Base-by-base conservation (phyloP, 2,888 invertebrate species). In the Colostygia pectinataria region DNA sequence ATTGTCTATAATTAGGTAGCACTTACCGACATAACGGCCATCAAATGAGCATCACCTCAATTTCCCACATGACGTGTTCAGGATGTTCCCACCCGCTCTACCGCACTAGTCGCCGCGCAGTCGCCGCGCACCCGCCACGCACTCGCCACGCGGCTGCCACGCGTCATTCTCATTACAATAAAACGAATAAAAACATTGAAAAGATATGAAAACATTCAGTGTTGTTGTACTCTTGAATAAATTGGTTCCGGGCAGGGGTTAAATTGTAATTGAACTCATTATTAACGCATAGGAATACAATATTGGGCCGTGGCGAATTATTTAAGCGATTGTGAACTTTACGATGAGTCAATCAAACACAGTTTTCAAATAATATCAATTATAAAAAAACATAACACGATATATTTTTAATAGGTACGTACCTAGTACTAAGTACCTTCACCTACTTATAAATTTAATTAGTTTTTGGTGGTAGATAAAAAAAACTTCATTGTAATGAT, bases 211-310 rank as follows among this genome's bases (percentile, higher is more conserved):
- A 79, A 89, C 82, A 88, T 82, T 75, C 77, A 65, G 66, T 81
- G 80, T 82, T 80, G 76, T 73, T 52, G 39, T 39, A 46, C 78
- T 83, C 80, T 81, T 73, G 77, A 80, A 80, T 81, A 89, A 85
- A 87, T 85, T 87, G 82, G 80, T 80, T 74, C 65, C 77, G 74
- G 69, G 72, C 67, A 67, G 71, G 84, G 89, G 89, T 85, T 86
- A 85, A 88, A 85, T 73, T 65, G 80, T 80, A 79, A 87, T 88
- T 89, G 87, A 88, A 86, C 87, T 82, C 81, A 84, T 87, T 87
- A 86, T 69, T 77, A 68, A 75, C 70, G 71, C 71, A 77, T 76
- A 72, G 23, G 24, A 41, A 37, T 37, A 47, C 24, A 39, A 39
- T 28, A 27, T 32, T 33, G 20, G 44, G 4, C 39, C 33, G 46